Evolutionary conservation across 2,888 invertebrate species (phyloP).

Genomic region (Leistus spinibarbis): DNA sequence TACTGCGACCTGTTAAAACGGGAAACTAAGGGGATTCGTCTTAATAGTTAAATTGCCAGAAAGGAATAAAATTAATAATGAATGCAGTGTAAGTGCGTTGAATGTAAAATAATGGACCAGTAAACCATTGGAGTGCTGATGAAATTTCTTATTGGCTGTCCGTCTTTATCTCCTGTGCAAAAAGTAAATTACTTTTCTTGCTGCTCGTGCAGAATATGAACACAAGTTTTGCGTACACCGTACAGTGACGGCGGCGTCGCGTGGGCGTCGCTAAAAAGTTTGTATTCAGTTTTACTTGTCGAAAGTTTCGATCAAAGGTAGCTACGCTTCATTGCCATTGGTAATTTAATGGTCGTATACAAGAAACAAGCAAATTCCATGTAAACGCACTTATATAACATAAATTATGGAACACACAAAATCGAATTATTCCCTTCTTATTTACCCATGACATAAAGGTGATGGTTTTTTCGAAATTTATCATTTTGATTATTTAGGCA

Average conservation of each 20-base stretch:
- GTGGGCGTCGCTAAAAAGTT: not conserved
- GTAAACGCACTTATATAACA: not conserved
- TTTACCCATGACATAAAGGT: no score
- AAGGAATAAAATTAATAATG: no score
- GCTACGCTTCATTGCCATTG: slow-evolving; percentile 5
- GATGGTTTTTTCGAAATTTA: no score
- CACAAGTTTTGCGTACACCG: not conserved
- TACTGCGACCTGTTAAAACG: no score
- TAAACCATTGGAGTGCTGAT: no score
- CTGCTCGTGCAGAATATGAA: not conserved
- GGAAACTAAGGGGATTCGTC: no score
- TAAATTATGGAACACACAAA: not conserved
- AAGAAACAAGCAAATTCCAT: not conserved
- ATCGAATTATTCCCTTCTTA: no score
- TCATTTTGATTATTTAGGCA: no score
- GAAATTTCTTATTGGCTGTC: no score
- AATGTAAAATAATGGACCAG: no score
- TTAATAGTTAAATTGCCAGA: no score
- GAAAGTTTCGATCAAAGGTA: slow-evolving; percentile 14
- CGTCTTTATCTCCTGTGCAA: not conserved
- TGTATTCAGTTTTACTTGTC: slow-evolving; percentile 6
- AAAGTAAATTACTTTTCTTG: slow-evolving; percentile 6
- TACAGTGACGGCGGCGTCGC: not conserved
- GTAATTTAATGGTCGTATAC: slow-evolving; percentile 10
- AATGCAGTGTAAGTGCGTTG: no score